Evolutionary conservation across 2,888 invertebrate species (phyloP), one percentile per base, ranked within the genome.

Genomic region (Phorcus lineatus): DNA sequence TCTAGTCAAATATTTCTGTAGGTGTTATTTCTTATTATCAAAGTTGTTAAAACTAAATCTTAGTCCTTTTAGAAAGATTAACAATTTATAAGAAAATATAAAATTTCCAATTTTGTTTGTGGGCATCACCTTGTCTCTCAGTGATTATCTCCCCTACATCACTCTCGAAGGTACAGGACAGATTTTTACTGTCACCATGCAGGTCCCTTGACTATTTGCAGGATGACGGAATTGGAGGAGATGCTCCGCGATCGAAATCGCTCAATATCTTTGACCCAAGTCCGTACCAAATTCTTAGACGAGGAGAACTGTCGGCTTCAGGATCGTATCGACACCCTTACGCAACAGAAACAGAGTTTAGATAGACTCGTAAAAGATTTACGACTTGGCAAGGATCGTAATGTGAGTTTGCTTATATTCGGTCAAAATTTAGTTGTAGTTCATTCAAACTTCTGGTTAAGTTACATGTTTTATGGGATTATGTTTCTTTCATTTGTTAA

Each of bases 301-400:
- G 91, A 91, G 52, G 92, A 92, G 86, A 92, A 91, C 85, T 81
- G 85, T n/a, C 85, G 89, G 16, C 84, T 91, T 31, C 91, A 90
- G 85, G 89, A 89, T 62, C 86, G 89, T 9, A 85, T 91, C 24
- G 90, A 91, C 81, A 85, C 87, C 53, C 83, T 90, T 17, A 85
- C 83, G n/a, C 87, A 88, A 55, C 91, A 92, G 85, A 91, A 91
- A 86, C 88, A 88, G 80, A 86, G 87, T 74, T 81, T 91, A 78
- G 91, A 91, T 86, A 89, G 88, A 77, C 78, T 89, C 19, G 79
- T 91, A 13, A 90, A 89, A 82, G 90, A 90, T 70, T 87, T 88
- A 67, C 90, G 90, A 82, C 79, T 86, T 3, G 89, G 89, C 52
- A 87, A 87, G 81, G 88, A 89, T 36, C 85, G 87, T 81, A 89